phyloP scores from a whole-genome alignment of 1,140 invertebrate genomes.

The Hetaerina americana region DNA sequence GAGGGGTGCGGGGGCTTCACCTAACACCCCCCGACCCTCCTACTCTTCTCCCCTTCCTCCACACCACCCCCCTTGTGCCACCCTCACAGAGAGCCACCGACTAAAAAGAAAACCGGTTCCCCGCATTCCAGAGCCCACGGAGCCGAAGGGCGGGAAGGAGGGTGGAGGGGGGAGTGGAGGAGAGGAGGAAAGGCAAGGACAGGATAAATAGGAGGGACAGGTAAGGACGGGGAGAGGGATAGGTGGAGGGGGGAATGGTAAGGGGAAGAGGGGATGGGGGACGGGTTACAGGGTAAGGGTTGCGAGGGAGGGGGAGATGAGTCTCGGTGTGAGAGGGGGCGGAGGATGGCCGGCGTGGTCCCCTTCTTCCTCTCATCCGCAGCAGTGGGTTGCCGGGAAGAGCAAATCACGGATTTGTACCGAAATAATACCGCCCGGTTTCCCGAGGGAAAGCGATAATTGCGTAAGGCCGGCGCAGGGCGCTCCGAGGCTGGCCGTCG shows the following conservation, averaged over 20 bases:
- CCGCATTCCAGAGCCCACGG: neutral
- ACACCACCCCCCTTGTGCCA: neutral
- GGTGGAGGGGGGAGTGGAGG: neutral
- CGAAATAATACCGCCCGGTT: too few relatives aligned
- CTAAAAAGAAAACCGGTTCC: neutral
- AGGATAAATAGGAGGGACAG: neutral
- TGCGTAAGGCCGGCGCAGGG: too few relatives aligned
- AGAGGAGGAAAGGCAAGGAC: too few relatives aligned
- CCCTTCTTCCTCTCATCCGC: too few relatives aligned
- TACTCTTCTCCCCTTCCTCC: neutral
- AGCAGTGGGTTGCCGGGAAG: too few relatives aligned
- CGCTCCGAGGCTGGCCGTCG: too few relatives aligned
- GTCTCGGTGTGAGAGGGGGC: too few relatives aligned
- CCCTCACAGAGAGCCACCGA: neutral
- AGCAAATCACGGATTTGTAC: too few relatives aligned
- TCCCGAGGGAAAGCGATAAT: too few relatives aligned
- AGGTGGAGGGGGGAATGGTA: neutral
- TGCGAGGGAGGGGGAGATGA: too few relatives aligned
- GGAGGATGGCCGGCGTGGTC: too few relatives aligned
- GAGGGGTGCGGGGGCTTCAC: neutral
- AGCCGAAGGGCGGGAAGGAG: neutral
- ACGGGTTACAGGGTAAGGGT: neutral
- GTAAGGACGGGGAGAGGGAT: neutral
- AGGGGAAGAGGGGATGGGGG: neutral
- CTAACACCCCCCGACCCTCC: constrained; percentile 5